These are phyloP conservation scores for Litocranius walleri DNA, from an alignment of 2,113 vertebrate species.

Conservation along the genomic window DNA sequence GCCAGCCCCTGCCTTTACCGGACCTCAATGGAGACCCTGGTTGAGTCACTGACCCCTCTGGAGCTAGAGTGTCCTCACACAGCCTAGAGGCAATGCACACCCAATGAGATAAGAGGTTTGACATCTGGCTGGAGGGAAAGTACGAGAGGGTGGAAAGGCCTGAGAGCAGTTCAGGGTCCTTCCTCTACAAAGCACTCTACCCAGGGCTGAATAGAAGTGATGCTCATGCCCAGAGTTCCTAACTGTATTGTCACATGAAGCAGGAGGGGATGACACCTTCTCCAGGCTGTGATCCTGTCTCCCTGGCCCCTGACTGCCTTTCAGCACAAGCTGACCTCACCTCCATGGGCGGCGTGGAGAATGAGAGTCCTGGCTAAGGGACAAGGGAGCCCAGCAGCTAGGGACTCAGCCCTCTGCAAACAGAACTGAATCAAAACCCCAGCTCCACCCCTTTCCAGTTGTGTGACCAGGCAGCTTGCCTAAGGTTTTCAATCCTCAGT, in stretches of 20 bases:
- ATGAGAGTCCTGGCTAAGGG: neutral
- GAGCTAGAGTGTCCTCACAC: neutral
- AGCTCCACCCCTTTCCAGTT: neutral
- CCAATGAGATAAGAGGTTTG: constrained; percentile 11
- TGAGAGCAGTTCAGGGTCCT: neutral
- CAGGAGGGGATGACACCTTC: neutral
- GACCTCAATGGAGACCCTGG: neutral
- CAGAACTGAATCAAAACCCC: neutral
- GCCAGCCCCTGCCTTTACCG: neutral
- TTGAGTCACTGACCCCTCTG: neutral
- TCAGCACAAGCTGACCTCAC: neutral
- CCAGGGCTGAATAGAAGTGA: neutral
- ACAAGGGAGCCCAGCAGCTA: neutral
- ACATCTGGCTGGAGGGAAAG: neutral
- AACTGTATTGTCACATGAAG: neutral
- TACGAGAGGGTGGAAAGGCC: neutral
- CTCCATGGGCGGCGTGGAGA: too few relatives aligned
- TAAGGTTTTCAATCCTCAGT: neutral
- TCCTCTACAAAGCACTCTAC: too few relatives aligned
- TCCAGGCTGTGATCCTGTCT: neutral
- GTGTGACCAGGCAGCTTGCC: neutral
- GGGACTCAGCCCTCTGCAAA: neutral
- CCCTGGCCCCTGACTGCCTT: neutral
- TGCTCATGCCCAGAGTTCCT: neutral
- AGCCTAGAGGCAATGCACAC: neutral